Base-by-base conservation (phyloP, 1,140 invertebrate species). In the Aporrectodea caliginosa region DNA sequence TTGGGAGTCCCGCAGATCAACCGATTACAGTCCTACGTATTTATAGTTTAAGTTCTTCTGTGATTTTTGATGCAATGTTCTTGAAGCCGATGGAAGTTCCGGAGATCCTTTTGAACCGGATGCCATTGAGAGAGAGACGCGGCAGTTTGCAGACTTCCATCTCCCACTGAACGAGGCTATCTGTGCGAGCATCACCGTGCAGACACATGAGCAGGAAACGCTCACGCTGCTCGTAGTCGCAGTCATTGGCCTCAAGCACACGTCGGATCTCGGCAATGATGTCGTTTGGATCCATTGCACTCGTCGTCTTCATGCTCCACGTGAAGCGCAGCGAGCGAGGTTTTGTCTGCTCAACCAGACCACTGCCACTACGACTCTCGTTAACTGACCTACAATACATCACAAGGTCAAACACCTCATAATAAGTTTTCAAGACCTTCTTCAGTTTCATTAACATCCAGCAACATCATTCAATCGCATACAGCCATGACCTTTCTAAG, bases 221-320 rank as follows among this genome's bases (percentile, higher is more conserved):
- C 88, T 99, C 98, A 72, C 96, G 91, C 89, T 99, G 98, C 89
- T 99, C 98, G 90, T 99, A 99, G 90, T 99, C 97, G 91, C 97
- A 99, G 90, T 98, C 98, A 89, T 99, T 99, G 79, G 95, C 95
- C 88, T 99, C 97, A 85, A 99, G 91, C 83, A 97, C 92, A 92
- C 99, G 98, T 83, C 96, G 92, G 85, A 99, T 99, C 91, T 99
- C 98, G 79, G 89, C 90, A 96, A 99, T 99, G 86, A 99, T 99
- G 89, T 99, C 97, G 86, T 97, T 95, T 58, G 98, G 98, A 88
- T 98, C 95, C 88, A 98, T 91, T 73, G 96, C 95, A 82, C 96
- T 98, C 16, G 98, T 99, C 35, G 98, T 99, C 91, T 99, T 99
- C 98, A 99, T 99, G 85, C 96, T 98, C 98, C 98, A 99, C 69